phyloP scores from a whole-genome alignment of 1,140 invertebrate genomes.

The Lucilia sericata region DNA sequence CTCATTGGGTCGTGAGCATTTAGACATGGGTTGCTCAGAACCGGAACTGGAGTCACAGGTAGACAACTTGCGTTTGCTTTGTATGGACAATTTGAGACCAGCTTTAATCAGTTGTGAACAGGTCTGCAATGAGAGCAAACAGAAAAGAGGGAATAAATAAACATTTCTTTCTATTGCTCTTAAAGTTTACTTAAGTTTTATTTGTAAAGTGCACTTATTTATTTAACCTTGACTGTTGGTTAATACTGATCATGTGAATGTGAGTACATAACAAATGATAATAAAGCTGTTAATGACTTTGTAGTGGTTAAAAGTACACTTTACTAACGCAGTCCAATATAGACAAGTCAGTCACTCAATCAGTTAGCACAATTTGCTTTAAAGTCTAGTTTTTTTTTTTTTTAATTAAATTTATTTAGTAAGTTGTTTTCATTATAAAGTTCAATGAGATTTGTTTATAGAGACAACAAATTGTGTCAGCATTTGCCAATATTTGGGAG shows the following conservation, averaged over 20 bases:
- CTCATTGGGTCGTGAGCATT: constrained; percentile 62
- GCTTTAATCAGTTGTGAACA: constrained; percentile 92
- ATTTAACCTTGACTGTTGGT: constrained; percentile 3
- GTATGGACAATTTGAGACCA: constrained; percentile 88
- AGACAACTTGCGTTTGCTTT: constrained; percentile 84
- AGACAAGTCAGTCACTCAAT: not conserved
- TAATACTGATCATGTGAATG: not conserved
- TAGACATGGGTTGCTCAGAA: constrained; percentile 69
- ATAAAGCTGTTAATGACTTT: constrained; percentile 39
- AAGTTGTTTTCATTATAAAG: not conserved
- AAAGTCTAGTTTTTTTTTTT: not conserved
- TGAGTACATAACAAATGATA: not conserved
- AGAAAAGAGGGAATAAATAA: not conserved
- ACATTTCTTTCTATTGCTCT: not conserved
- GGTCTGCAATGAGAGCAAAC: constrained; percentile 71
- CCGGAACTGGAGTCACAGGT: constrained; percentile 72
- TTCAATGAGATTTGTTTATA: not conserved
- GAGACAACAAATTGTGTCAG: not conserved
- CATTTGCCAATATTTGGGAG: not conserved
- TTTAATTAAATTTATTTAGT: constrained; percentile 18
- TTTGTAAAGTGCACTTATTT: not conserved
- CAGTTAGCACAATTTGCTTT: not conserved
- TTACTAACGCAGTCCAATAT: not conserved
- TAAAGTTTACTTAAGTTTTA: not conserved
- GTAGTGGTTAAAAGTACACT: not conserved